Evolutionary conservation across 1,140 invertebrate species (phyloP).

Genomic region (Aplysia californica): DNA sequence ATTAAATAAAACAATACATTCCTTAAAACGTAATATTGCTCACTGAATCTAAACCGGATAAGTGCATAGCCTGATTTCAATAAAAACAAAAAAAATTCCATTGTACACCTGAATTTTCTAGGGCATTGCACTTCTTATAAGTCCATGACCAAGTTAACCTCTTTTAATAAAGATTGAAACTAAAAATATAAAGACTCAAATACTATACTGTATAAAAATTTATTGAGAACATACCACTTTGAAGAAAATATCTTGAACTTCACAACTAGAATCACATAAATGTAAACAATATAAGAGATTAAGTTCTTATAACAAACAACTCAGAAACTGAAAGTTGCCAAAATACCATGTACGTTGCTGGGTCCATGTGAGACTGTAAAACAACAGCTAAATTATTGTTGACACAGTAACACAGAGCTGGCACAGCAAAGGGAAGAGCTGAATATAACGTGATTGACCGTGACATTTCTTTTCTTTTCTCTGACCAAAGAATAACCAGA

Average conservation of each 20-base stretch:
- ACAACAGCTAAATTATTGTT: constrained; percentile 66
- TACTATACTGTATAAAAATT: background rate
- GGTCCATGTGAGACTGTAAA: constrained; percentile 67
- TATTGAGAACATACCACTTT: background rate
- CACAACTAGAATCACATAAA: background rate
- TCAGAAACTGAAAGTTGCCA: background rate
- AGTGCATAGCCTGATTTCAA: background rate
- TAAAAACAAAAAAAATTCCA: too few relatives aligned
- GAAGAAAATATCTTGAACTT: background rate
- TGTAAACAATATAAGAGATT: too few relatives aligned
- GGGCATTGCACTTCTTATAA: too few relatives aligned
- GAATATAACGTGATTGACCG: background rate
- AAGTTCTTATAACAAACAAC: background rate
- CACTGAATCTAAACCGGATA: background rate
- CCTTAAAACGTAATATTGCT: background rate
- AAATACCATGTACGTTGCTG: constrained; percentile 66
- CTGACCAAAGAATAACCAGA: constrained; percentile 35
- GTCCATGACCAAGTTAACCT: background rate
- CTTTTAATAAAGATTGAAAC: background rate
- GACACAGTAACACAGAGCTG: constrained; percentile 62
- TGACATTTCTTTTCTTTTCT: constrained; percentile 28
- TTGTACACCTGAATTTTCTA: too few relatives aligned
- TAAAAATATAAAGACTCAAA: background rate
- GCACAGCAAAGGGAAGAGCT: constrained; percentile 56
- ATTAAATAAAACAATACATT: background rate